Evolutionary conservation across 92 coral and sea anemone genomes (phyloP), one percentile per base, ranked within the genome.

Genomic region (Meandrina meandrites): DNA sequence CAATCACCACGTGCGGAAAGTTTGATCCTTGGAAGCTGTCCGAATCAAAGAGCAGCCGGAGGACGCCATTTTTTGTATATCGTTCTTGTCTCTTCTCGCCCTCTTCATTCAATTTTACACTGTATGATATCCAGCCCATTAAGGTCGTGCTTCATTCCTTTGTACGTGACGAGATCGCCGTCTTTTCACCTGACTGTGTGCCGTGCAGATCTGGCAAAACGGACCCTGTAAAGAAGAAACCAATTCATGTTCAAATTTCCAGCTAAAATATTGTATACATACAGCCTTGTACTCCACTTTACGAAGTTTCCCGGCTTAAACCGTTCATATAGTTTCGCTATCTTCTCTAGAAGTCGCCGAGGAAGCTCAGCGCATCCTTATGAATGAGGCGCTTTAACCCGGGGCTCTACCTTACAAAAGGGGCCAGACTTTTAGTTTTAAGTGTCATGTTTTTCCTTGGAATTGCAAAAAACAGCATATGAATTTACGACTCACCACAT

Each of bases 141-240:
- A 83, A 3, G 64, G 48, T 13, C 62, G 69, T 62, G 82, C 45
- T 47, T 85, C 88, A n/a, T 70, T 76, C n/a, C 82, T 76, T 16
- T 66, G 74, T 17, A 78, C 85, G 12, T 54, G 84, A 4, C 79
- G 94, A 16, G 97, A 85, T 70, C 97, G 84, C n/a, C 83, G 80
- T 87, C 95, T 89, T 84, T 95, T 94, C 78, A 94, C 94, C 81
- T 96, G 99, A 76, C 94, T 89, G 76, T 95, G 98, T 16, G 97
- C 98, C 19, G 97, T 95, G 78, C 99, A 96, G 81, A 96, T 96
- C 84, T 95, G 99, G 62, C 99, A 96, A 81, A 95, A 93, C 7
- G 98, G 96, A 3, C 96, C 99, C 98, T 95, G 48, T 8, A 73
- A 64, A 85, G 27, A 24, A 62, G 8, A 75, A 16, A 28, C 4